phyloP scores from a whole-genome alignment of 2,113 vertebrate species.

The Aleadryas rufinucha region DNA sequence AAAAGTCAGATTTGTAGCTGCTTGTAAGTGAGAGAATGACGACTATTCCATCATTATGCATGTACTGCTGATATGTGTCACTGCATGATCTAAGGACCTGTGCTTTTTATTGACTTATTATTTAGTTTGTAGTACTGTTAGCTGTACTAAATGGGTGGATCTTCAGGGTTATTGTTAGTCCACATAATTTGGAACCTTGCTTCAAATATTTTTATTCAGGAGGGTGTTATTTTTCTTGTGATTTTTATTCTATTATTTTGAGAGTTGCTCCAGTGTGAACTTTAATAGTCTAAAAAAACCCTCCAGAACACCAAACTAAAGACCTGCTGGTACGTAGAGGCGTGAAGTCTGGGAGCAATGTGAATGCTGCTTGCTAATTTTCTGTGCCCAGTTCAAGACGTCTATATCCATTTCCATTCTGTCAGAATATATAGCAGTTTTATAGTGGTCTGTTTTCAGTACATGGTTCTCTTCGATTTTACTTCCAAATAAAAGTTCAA shows the following conservation, averaged over 20 bases:
- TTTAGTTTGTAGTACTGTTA: neutral
- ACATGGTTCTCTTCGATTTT: neutral
- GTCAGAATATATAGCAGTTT: neutral
- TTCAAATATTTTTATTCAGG: neutral
- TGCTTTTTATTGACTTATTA: neutral
- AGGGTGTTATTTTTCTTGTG: neutral
- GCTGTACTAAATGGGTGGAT: neutral
- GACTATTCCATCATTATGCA: neutral
- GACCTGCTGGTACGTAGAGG: neutral
- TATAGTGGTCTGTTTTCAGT: neutral
- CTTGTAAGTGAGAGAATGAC: neutral
- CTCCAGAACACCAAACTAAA: neutral
- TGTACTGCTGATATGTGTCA: neutral
- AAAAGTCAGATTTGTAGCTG: neutral
- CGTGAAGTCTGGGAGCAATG: neutral
- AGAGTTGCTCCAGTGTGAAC: neutral
- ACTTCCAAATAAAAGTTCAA: neutral
- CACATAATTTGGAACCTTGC: neutral
- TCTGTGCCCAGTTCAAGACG: neutral
- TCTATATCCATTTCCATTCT: neutral
- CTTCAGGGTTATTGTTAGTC: neutral
- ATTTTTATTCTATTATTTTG: neutral
- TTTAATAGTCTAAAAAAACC: neutral
- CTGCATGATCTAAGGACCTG: neutral
- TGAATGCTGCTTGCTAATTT: neutral